Evolutionary conservation across 2,797 vertebrate genomes (phyloP).

Genomic region (Catharus ustulatus): DNA sequence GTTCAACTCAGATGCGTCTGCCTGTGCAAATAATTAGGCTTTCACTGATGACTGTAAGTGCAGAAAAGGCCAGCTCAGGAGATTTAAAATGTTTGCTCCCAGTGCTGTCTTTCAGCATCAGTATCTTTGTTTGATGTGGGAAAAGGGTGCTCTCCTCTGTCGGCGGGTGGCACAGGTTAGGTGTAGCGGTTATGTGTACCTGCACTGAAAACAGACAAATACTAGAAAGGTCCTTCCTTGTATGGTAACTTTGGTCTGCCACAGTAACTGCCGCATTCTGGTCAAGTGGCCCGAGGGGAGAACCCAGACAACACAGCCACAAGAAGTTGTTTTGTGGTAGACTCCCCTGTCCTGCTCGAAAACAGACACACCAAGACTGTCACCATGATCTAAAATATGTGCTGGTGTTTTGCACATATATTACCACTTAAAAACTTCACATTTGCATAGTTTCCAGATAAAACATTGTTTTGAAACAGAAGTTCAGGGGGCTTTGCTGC

Average conservation of each 20-base stretch:
- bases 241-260: background rate
- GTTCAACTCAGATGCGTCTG: background rate
- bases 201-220: background rate
- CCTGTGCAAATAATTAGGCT: background rate
- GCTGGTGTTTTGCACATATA: background rate
- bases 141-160: background rate
- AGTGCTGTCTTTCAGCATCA: background rate
- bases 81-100: background rate
- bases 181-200: rapidly evolving
- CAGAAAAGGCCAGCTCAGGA: background rate
- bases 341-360: background rate
- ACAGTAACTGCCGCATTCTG: background rate
- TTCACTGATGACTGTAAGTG: background rate
- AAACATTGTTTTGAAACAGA: background rate
- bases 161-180: rapidly evolving
- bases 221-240: background rate
- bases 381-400: background rate
- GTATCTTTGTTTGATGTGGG: background rate
- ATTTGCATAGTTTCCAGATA: background rate
- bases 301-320: background rate
- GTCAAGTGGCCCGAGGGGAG: background rate
- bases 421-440: background rate
- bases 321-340: background rate
- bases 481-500: background rate
- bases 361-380: background rate